Evolutionary conservation across 92 coral and sea anemone species (phyloP).

Genomic region (Zoanthus gigantus): DNA sequence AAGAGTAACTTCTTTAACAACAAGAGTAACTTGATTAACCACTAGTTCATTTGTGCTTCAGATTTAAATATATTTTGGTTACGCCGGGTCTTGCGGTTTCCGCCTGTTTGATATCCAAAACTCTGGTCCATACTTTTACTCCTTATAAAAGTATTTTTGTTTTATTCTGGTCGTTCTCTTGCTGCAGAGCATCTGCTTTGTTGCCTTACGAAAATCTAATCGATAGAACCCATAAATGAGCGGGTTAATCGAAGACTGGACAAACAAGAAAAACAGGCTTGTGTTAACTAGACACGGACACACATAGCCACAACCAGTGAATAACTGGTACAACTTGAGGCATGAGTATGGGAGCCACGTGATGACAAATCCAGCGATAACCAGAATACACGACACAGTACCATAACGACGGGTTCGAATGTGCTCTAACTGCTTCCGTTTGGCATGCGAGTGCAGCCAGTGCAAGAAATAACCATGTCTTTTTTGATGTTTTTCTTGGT

Average conservation of each 20-base stretch:
- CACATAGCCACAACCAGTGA: background rate
- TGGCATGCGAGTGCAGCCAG: background rate
- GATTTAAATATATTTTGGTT: too few relatives aligned
- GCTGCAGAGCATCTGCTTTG: conserved; percentile 6
- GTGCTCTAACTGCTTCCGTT: conserved; percentile 14
- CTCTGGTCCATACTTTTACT: too few relatives aligned
- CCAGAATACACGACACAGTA: conserved; percentile 13
- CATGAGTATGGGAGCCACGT: conserved; percentile 22
- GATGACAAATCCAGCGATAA: conserved; percentile 5
- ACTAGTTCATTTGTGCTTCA: too few relatives aligned
- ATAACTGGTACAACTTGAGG: conserved; percentile 1
- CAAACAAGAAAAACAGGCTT: conserved; percentile 16
- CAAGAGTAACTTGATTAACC: too few relatives aligned
- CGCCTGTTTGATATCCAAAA: too few relatives aligned
- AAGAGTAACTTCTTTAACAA: too few relatives aligned
- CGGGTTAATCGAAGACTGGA: conserved; percentile 35
- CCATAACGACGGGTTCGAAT: conserved; percentile 15
- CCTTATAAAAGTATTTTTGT: background rate
- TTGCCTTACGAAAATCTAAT: conserved; percentile 27
- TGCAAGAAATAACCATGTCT: background rate
- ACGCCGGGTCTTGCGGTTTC: too few relatives aligned
- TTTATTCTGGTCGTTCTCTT: background rate
- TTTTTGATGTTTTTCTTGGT: background rate
- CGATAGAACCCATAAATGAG: conserved; percentile 28
- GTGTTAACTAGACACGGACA: conserved; percentile 15